Evolutionary conservation across 1,140 invertebrate genomes (phyloP).

Genomic region (Drosophila ohnishii): DNA sequence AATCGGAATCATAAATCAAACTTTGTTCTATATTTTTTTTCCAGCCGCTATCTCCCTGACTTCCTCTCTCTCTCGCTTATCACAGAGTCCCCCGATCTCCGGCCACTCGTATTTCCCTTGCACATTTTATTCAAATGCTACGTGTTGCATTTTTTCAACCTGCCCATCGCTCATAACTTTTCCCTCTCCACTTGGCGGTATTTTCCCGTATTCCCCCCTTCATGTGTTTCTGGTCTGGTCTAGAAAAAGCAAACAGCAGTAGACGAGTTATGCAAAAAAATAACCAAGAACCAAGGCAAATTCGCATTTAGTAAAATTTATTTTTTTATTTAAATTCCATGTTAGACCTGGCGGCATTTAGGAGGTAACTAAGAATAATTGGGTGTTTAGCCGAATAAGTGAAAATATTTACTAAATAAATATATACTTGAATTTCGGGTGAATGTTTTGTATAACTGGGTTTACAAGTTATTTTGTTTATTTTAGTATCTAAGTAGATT

Average conservation of each 20-base stretch:
- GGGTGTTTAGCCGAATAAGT: no score
- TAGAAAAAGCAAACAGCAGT: constrained; percentile 52
- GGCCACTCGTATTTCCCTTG: constrained; percentile 12
- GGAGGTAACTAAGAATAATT: not conserved
- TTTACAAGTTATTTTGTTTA: no score
- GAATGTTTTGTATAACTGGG: not conserved
- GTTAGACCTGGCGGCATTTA: not conserved
- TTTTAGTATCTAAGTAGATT: no score
- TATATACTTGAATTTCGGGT: not conserved
- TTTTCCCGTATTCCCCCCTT: not conserved
- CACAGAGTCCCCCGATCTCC: not conserved
- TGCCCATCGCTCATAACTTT: constrained; percentile 59
- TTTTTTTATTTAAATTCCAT: constrained; percentile 60
- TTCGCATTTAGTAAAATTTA: constrained; percentile 30
- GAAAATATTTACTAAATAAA: not conserved
- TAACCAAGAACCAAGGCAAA: constrained; percentile 1
- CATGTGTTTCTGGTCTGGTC: constrained; percentile 6
- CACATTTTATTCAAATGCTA: constrained; percentile 64
- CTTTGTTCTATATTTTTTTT: constrained; percentile 46
- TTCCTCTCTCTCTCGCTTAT: constrained; percentile 16
- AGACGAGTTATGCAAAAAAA: constrained; percentile 27
- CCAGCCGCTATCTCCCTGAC: constrained; percentile 5
- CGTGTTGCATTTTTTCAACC: constrained; percentile 66
- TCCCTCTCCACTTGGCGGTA: constrained; percentile 1
- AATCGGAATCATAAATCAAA: constrained; percentile 68